These are phyloP conservation scores for Shargacucullia verbasci DNA, from an alignment of 2,888 invertebrate genomes.

Conservation along the genomic window DNA sequence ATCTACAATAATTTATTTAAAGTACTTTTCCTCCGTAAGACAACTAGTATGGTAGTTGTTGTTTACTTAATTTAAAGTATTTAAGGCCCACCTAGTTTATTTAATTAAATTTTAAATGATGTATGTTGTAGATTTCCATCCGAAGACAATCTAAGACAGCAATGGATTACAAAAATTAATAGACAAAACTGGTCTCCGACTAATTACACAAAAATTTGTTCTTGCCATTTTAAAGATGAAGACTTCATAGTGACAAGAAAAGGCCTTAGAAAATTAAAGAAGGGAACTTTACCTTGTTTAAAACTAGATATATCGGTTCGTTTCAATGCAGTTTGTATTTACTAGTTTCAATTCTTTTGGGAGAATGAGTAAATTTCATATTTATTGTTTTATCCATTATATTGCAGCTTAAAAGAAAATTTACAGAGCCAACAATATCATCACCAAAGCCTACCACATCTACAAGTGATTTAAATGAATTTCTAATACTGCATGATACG, in stretches of 20 bases:
- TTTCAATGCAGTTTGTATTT: conserved; percentile 6
- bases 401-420: too few relatives aligned
- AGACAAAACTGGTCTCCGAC: not conserved
- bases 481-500: conserved; percentile 11
- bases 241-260: conserved; percentile 10
- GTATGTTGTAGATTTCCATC: not conserved
- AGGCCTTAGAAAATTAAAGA: conserved; percentile 10
- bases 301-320: conserved; percentile 7
- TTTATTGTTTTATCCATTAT: not conserved
- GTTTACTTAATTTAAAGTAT: too few relatives aligned
- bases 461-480: too few relatives aligned
- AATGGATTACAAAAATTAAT: not conserved
- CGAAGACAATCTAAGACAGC: not conserved
- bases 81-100: not conserved
- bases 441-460: conserved; percentile 7
- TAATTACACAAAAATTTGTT: not conserved
- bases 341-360: not conserved
- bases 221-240: too few relatives aligned
- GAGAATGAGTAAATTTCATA: not conserved
- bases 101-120: not conserved
- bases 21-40: too few relatives aligned
- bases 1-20: too few relatives aligned
- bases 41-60: too few relatives aligned
- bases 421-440: too few relatives aligned
- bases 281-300: conserved; percentile 9